phyloP scores from a whole-genome alignment of 2,113 vertebrate genomes.

The Sclerurus mexicanus region DNA sequence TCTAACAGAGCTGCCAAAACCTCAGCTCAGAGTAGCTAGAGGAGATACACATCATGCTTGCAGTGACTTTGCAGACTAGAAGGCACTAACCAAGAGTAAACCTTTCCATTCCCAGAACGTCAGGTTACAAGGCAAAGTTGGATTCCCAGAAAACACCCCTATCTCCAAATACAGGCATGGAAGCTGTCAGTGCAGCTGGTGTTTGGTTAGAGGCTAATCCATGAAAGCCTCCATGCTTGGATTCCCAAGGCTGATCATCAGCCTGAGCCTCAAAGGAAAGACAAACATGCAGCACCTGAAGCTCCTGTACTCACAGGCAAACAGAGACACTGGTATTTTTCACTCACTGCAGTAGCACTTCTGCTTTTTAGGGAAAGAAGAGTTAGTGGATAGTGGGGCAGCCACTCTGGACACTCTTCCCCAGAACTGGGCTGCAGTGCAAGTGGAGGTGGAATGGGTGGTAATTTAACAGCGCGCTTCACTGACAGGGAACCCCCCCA shows the following conservation, averaged over 20 bases:
- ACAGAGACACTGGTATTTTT: background rate
- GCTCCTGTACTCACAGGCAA: background rate
- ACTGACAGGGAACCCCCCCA: background rate
- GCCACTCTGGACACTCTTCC: background rate
- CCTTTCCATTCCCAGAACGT: background rate
- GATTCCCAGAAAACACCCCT: background rate
- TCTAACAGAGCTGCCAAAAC: background rate
- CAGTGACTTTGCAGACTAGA: background rate
- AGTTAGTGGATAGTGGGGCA: background rate
- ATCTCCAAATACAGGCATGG: background rate
- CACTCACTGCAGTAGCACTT: background rate
- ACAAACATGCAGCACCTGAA: background rate
- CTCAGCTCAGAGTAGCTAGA: background rate
- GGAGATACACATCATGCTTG: background rate
- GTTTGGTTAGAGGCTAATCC: background rate
- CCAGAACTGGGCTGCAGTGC: background rate
- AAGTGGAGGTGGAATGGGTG: fast-evolving
- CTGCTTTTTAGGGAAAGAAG: background rate
- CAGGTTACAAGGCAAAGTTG: background rate
- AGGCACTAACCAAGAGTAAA: background rate
- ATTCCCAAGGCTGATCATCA: background rate
- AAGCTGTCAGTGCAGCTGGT: background rate
- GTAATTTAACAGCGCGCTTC: background rate
- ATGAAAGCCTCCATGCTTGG: background rate
- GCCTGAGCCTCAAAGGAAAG: background rate